Base-by-base conservation (phyloP, 2,888 invertebrate genomes). In the Malthinus seriepunctatus region DNA sequence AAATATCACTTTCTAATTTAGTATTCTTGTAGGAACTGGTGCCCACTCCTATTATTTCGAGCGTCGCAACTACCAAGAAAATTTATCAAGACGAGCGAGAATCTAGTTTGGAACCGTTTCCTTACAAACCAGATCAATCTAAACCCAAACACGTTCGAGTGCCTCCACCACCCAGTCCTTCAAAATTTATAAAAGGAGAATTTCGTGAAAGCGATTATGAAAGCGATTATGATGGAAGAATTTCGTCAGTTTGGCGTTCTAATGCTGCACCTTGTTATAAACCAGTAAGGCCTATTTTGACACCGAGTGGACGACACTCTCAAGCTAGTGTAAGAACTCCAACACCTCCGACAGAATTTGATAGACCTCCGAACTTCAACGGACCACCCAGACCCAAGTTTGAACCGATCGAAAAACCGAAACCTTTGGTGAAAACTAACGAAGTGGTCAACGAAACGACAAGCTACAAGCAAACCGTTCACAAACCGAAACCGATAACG, bases 161-260 rank as follows among this genome's bases (percentile, higher is more conserved):
- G 2, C 82, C 83, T 35, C 81, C 82, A 31, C 82, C 84, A 47
- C 82, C 84, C 15, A 86, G 84, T 75, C 87, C 88, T 53, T 86
- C 86, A 15, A 87, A 84, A 77, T 89, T 88, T 73, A 77, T 84
- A 12, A 86, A 84, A 74, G 81, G 85, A 65, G 86, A 87, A 77
- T 85, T 85, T 74, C 80, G 82, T 50, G 86, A 86, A 73, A 88
- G 87, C 70, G 89, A 89, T 72, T 88, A 88, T 71, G 88, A 88
- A 77, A 89, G 88, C 70, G 88, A 89, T 71, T 84, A 87, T 63
- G 88, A 88, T 60, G 82, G 84, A 54, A 81, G 83, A 64, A 86
- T 87, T 70, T 83, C 83, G 54, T 81, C 86, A 1, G 78, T 84
- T 8, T 88, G 88, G 83, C 81, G 82, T 37, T 81, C 85, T 23